Evolutionary conservation across 2,797 vertebrate genomes (phyloP), one percentile per base, ranked within the genome.

Genomic region (Amphiprion clarkii): DNA sequence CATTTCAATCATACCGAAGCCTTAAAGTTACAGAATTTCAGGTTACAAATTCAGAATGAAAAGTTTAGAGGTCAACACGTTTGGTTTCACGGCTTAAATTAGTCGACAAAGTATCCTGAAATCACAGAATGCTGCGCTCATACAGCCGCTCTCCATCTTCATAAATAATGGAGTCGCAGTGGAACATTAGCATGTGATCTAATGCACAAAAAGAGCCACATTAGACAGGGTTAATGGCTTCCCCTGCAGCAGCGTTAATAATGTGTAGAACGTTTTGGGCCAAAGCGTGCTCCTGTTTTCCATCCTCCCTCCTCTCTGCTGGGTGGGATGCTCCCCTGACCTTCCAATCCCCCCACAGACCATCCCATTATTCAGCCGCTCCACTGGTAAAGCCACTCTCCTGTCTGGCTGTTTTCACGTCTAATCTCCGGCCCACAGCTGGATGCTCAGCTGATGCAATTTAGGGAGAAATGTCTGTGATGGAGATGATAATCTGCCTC

Each of bases 371-470:
- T 77, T 64, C 67, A 61, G 46, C 77, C 36, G 31, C 49, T 52
- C 62, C 54, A 71, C 62, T 78, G 77, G 68, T 76, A 74, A 46
- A 82, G 60, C 72, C 66, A 19, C 36, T 57, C 65, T 74, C 40
- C 46, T 9, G 48, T 56, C 61, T 77, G 48, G 79, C 48, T 65
- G 67, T 75, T 91, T 86, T 49, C 59, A 58, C 66, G 27, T 73
- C 77, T 92, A 91, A 90, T 92, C 89, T 83, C 72, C 48, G 36
- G 29, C 33, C 27, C 40, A 78, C 89, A 87, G 81, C 82, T 89
- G 82, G 73, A 25, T 58, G 69, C 65, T 76, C 62, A 78, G 40
- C 61, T 83, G 56, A 87, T 85, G 74, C 67, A 75, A 60, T 91
- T 79, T 74, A 74, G 62, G 48, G 49, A 31, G 56, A 81, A 80